phyloP scores from a whole-genome alignment of 2,113 vertebrate genomes.

The Solea senegalensis region DNA sequence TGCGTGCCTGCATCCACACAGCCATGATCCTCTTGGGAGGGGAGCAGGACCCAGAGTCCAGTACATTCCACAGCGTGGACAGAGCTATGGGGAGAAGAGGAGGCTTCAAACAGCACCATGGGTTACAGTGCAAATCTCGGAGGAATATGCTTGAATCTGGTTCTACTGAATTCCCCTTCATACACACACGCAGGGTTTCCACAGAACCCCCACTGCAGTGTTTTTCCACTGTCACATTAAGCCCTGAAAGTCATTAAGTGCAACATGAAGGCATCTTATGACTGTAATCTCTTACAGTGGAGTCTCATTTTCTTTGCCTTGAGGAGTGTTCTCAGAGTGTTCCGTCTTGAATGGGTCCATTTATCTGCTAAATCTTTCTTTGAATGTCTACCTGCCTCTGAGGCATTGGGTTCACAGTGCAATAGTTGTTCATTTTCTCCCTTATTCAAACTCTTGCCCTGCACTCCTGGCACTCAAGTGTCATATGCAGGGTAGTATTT shows the following conservation, averaged over 20 bases:
- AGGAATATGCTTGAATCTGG: slow-evolving; percentile 43
- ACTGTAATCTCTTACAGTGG: slow-evolving; percentile 35
- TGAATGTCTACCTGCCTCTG: slow-evolving; percentile 41
- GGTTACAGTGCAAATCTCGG: slow-evolving; percentile 60
- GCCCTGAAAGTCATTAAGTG: slow-evolving; percentile 31
- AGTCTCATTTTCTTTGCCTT: slow-evolving; percentile 38
- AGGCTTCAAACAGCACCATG: slow-evolving; percentile 28
- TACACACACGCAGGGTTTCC: slow-evolving; percentile 15
- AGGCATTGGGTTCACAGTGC: slow-evolving; percentile 51
- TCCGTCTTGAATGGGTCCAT: slow-evolving; percentile 52
- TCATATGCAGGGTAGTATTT: slow-evolving; percentile 35
- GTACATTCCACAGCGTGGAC: slow-evolving; percentile 61
- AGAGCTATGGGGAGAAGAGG: slow-evolving; percentile 42
- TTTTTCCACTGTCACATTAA: slow-evolving; percentile 17
- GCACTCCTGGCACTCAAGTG: slow-evolving; percentile 35
- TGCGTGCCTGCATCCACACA: slow-evolving; percentile 48
- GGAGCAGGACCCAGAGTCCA: slow-evolving; percentile 47
- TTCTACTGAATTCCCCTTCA: neutral
- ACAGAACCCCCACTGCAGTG: neutral
- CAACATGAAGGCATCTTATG: slow-evolving; percentile 46
- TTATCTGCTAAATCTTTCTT: slow-evolving; percentile 45
- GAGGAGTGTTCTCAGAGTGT: slow-evolving; percentile 33
- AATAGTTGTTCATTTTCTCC: slow-evolving; percentile 33
- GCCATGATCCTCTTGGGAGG: slow-evolving; percentile 57
- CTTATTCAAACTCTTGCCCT: neutral